Evolutionary conservation across 2,888 invertebrate genomes (phyloP), one percentile per base, ranked within the genome.

Genomic region (Plutella xylostella): DNA sequence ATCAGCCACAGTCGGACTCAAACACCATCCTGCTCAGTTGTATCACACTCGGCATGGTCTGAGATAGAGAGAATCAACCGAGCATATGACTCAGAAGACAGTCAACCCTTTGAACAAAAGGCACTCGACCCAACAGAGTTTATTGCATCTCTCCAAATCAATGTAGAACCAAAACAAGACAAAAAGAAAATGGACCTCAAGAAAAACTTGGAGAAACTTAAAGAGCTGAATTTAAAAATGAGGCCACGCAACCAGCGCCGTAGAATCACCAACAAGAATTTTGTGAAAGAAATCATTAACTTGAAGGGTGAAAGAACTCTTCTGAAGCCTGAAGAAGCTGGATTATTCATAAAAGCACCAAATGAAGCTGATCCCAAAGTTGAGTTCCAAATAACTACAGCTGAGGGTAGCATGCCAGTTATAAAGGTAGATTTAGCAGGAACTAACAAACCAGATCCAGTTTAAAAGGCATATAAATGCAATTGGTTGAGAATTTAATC

Each of bases 231-330:
- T 5, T 48, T 45, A 5, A 55, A 61, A 44, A 48, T 73, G 12
- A n/a, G n/a, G n/a, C n/a, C n/a, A n/a, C n/a, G n/a, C 7, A 33
- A 45, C 1, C 3, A 4, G 3, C 47, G 38, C 4, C 44, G 52
- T 6, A 51, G 54, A 7, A 68, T 76, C 4, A 63, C 54, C 6
- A 74, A 75, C 50, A 54, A 65, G 35, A 70, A 65, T 42, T 72
- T 70, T 65, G 62, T 77, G 5, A 60, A 62, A 17, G 69, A 68
- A 14, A 54, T 77, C 2, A 59, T 65, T 41, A 46, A 50, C 0
- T 52, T 70, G 45, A 68, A 77, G 48, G 68, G 45, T 68, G 76
- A 48, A 55, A 38, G 51, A 0, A 54, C 57, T 14, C 41, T 78
- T 3, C 37, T 79, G 25, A 66, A 57, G 14, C 58, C 68, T 0